Conservation (phyloP, 2,113 vertebrate species). For the Pongo abelii region DNA sequence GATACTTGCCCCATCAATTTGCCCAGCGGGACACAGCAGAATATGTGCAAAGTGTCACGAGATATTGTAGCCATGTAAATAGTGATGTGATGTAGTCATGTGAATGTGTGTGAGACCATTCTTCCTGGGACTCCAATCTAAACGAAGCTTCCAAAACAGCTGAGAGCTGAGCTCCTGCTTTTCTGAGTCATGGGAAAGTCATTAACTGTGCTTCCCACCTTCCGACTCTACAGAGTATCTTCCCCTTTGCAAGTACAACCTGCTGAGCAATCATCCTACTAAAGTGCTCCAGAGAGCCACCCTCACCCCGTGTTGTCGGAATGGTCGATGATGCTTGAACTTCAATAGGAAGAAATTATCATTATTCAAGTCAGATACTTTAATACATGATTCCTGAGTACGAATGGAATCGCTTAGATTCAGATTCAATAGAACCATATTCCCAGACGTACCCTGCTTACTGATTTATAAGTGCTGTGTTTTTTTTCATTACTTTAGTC, state of each 20-base stretch:
- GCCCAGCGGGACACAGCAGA: neutral
- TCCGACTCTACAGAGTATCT: neutral
- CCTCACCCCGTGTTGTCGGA: neutral
- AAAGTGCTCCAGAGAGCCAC: neutral
- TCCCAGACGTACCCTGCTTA: neutral
- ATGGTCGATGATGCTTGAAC: neutral
- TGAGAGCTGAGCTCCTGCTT: no score
- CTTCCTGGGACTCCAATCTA: neutral
- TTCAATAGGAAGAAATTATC: neutral
- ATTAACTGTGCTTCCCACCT: neutral
- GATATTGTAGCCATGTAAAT: fast-evolving
- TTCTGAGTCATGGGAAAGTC: neutral
- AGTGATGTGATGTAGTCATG: no score
- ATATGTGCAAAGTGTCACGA: fast-evolving
- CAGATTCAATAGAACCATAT: neutral
- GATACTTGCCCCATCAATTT: neutral
- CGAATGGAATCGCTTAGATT: neutral
- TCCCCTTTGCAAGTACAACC: neutral
- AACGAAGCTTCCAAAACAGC: neutral
- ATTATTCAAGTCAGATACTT: no score
- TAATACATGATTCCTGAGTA: no score
- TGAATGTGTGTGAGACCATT: neutral
- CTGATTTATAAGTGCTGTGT: no score
- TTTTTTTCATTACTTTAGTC: neutral
- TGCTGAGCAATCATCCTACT: neutral